Percentiles rank a stretch among this genome's conserved stretches.
These are phyloP conservation scores for Pocillopora damicornis DNA, from an alignment of 64 coral and sea anemone species.

Conservation along the genomic window DNA sequence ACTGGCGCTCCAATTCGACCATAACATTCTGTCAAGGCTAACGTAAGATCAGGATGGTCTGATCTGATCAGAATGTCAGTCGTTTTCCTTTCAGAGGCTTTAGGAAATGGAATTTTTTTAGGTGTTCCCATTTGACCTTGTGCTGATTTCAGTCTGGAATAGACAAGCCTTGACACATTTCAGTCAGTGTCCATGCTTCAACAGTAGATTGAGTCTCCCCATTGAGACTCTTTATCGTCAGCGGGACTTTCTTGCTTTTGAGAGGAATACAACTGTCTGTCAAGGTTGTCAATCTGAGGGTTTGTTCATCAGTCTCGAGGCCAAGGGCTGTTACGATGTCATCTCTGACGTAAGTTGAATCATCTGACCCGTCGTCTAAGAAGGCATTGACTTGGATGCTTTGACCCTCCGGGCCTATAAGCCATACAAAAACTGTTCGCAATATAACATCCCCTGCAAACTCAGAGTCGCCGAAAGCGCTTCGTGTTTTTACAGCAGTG, in stretches of 20 bases:
- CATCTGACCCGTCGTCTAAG: constrained; percentile 9
- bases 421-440: too few relatives aligned
- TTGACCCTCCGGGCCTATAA: too few relatives aligned
- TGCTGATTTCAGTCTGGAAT: constrained; percentile 32
- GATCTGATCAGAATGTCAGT: constrained; percentile 22
- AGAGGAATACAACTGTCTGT: too few relatives aligned
- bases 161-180: constrained; percentile 2
- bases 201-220: background rate
- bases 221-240: constrained; percentile 2
- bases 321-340: too few relatives aligned
- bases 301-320: too few relatives aligned
- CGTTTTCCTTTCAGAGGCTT: background rate
- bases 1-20: constrained; percentile 5
- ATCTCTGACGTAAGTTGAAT: background rate
- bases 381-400: constrained; percentile 7
- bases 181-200: background rate
- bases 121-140: background rate
- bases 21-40: constrained; percentile 21
- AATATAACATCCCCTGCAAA: too few relatives aligned
- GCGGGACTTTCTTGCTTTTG: too few relatives aligned
- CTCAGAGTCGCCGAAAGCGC: too few relatives aligned
- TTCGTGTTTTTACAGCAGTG: too few relatives aligned
- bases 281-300: too few relatives aligned
- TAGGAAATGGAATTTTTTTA: too few relatives aligned
- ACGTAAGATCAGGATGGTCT: constrained; percentile 31